Percentiles rank a stretch among this genome's conserved stretches.
phyloP scores from a whole-genome alignment of 2,888 invertebrate genomes.

The Cordilura impudica region DNA sequence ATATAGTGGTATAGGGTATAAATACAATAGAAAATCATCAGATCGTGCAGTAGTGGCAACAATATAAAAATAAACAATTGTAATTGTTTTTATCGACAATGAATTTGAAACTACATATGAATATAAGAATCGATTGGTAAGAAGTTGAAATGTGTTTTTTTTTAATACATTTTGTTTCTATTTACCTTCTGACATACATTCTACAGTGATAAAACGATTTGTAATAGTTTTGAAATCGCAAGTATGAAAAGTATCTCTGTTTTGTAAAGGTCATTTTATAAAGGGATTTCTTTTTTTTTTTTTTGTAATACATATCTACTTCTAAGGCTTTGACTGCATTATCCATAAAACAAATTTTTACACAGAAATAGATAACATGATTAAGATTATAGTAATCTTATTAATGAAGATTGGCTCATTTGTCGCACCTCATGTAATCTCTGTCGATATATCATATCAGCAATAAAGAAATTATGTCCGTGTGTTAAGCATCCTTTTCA shows the following conservation, averaged over 20 bases:
- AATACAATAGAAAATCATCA: constrained; percentile 17
- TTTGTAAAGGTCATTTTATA: too few relatives aligned
- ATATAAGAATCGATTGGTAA: constrained; percentile 9
- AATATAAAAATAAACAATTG: constrained; percentile 50
- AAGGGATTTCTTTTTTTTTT: constrained; percentile 5
- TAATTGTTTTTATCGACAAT: constrained; percentile 57
- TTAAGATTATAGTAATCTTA: too few relatives aligned
- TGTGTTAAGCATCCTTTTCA: too few relatives aligned
- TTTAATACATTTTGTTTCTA: background rate
- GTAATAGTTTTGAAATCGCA: constrained; percentile 56
- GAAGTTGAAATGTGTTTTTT: background rate
- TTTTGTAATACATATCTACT: too few relatives aligned
- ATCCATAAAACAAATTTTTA: too few relatives aligned
- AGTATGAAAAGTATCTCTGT: constrained; percentile 25
- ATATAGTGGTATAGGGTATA: too few relatives aligned
- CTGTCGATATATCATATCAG: too few relatives aligned
- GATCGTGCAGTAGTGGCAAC: constrained; percentile 50
- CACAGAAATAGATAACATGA: too few relatives aligned
- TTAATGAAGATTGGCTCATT: too few relatives aligned
- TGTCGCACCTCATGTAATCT: too few relatives aligned
- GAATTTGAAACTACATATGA: constrained; percentile 44
- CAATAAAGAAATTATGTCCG: too few relatives aligned
- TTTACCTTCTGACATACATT: constrained; percentile 53
- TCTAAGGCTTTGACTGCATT: too few relatives aligned
- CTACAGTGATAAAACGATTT: constrained; percentile 53